Evolutionary conservation across 2,113 vertebrate genomes (phyloP), one percentile per base, ranked within the genome.

Genomic region (Muntiacus reevesi): DNA sequence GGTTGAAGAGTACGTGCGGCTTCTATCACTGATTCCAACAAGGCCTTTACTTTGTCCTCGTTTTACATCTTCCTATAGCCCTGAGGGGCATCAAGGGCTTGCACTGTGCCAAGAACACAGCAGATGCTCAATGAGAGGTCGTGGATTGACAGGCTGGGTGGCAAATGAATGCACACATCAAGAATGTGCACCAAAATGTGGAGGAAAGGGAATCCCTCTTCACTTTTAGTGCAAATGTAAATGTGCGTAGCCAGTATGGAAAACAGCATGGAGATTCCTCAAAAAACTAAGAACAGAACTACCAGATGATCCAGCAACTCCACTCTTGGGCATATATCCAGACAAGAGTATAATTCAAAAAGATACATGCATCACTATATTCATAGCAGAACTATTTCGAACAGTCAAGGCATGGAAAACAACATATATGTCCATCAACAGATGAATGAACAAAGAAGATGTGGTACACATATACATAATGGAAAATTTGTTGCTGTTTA

Each of bases 121-220:
- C 0, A 45, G 43, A 14, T 23, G 36, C 33, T 64, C 89, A 47
- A 16, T 5, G 33, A 54, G 78, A 89, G 30, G 36, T 33, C 6
- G 2, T 10, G 25, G 17, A 28, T 2, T 33, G 16, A 36, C 1
- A 14, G 21, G 19, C 45, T 14, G 7, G 2, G 12, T 7, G 15
- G 4, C 19, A 40, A 10, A 62, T 6, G 30, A 85, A 45, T 33
- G 19, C 36, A 19, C 5, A 17, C 47, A 79, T 23, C 36, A 28
- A 33, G 17, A 90, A 36, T 2, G 16, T 4, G 21, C 50, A 15
- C 12, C 81, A 36, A 83, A 52, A 52, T 23, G 1, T 52, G 47
- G 79, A 52, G 30, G 17, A 52, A 82, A 82, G 47, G 79, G 79
- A 82, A 82, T 33, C 30, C 47, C 3, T 6, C 47, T n/a, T n/a